These are phyloP conservation scores for Hirtodrosophila trivittata DNA, from an alignment of 2,888 invertebrate genomes.

Conservation along the genomic window DNA sequence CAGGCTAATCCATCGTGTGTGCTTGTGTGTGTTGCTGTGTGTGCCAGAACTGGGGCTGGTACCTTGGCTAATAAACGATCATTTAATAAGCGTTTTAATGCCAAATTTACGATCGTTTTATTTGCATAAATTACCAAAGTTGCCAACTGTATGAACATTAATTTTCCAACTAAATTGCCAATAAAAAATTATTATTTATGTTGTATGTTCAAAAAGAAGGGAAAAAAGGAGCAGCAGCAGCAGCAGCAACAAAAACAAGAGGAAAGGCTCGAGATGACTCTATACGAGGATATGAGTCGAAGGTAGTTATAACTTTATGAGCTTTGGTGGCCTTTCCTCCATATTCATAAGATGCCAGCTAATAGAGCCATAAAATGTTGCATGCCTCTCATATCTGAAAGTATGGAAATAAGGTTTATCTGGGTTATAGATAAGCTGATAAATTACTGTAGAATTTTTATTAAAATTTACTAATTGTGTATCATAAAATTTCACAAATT, in stretches of 20 bases:
- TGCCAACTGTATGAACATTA: slow-evolving; percentile 76
- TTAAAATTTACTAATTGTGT: too few relatives aligned
- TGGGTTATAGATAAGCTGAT: slow-evolving; percentile 5
- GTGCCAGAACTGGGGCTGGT: slow-evolving; percentile 12
- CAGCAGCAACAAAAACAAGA: slow-evolving; percentile 25
- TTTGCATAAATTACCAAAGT: slow-evolving; percentile 81
- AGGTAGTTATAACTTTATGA: slow-evolving; percentile 57
- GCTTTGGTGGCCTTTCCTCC: slow-evolving; percentile 38
- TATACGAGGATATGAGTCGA: slow-evolving; percentile 41
- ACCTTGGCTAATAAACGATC: slow-evolving; percentile 71
- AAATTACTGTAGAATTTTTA: background rate
- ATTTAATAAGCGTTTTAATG: slow-evolving; percentile 79
- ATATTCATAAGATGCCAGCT: slow-evolving; percentile 42
- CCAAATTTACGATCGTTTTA: slow-evolving; percentile 82
- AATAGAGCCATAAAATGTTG: slow-evolving; percentile 65
- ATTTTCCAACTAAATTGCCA: slow-evolving; percentile 78
- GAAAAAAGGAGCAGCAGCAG: slow-evolving; percentile 33
- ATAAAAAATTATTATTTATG: slow-evolving; percentile 81
- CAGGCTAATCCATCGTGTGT: slow-evolving; percentile 38
- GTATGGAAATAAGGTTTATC: too few relatives aligned
- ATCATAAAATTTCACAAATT: too few relatives aligned
- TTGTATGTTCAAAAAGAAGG: slow-evolving; percentile 29
- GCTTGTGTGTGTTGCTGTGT: slow-evolving; percentile 2
- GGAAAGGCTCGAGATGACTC: slow-evolving; percentile 30
- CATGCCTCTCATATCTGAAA: background rate